A percentile compares a stretch with the other conserved stretches of the same genome.
phyloP scores from a whole-genome alignment of 2,113 vertebrate species.

The Gymnorhina tibicen region DNA sequence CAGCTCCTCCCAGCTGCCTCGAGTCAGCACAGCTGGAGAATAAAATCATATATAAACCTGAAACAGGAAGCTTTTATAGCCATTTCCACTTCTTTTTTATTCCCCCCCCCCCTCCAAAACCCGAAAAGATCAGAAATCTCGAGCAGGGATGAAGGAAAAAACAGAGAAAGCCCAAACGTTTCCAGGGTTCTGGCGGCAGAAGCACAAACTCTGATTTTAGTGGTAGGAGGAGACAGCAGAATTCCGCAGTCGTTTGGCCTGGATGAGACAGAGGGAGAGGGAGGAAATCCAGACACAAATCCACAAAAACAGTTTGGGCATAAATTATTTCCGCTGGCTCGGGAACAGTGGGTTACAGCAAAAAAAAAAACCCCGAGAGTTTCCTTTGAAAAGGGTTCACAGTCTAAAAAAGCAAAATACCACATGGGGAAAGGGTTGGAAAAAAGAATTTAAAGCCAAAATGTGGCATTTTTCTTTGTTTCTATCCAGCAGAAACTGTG shows the following conservation, averaged over 20 bases:
- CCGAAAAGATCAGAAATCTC: neutral
- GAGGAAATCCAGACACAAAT: neutral
- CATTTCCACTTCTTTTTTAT: neutral
- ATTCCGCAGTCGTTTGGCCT: neutral
- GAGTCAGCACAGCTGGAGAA: neutral
- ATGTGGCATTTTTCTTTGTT: neutral
- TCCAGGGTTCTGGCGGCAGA: neutral
- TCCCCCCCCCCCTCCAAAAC: neutral
- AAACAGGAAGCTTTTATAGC: neutral
- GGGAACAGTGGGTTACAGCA: rapidly evolving
- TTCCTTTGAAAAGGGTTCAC: neutral
- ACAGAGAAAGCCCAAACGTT: neutral
- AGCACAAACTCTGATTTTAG: neutral
- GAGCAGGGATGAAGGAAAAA: neutral
- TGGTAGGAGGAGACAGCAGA: neutral
- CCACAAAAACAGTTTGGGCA: neutral
- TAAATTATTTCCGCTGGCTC: neutral
- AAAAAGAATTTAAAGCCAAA: neutral
- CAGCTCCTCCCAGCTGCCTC: neutral
- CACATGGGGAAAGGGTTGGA: rapidly evolving
- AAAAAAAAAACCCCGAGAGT: neutral
- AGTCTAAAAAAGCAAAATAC: neutral
- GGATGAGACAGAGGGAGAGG: neutral
- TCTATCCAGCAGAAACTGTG: neutral
- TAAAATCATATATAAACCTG: rapidly evolving